Base-by-base conservation (phyloP, 2,888 invertebrate genomes). In the Drosophila mercatorum region DNA sequence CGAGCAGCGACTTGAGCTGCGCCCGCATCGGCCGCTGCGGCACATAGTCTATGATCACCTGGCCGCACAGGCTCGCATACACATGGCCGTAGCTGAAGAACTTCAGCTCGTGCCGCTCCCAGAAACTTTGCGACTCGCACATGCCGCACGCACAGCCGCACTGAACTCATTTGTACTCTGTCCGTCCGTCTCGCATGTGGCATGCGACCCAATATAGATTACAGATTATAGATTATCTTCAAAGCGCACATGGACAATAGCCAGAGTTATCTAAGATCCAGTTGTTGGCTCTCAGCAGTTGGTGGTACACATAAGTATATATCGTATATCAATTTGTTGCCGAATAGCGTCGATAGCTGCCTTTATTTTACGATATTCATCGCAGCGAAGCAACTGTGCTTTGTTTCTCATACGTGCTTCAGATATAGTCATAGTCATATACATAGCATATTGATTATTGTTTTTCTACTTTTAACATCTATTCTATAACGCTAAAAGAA, bases 21-120 rank as follows among this genome's bases (percentile, higher is more conserved):
- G 69, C 47, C 2, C 60, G 71, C 44, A 83, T 38, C 0, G 78
- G 71, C n/a, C 67, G 57, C 46, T 86, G 80, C 5, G 90, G 91
- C 60, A 80, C 66, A 49, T 91, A 91, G 34, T 91, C 91, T 34
- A 91, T 90, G 14, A 81, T 72, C 65, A 83, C 82, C 56, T 91
- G 83, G 11, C 91, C 91, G 28, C 70, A 88, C 38, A 91, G 68
- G 12, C 72, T 75, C 4, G 91, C 91, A 68, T 91, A 91, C 38
- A 91, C 72, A 53, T 91, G 86, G 3, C 91, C 90, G 41, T 89
- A 91, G 17, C 76, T 73, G 43, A 78, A 91, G 71, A 91, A 79
- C 57, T 83, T 88, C 10, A 74, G 49, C 67, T 86, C 88, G 63
- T 91, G 83, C 0, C 80, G 79, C 36, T 91, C 90, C 90, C 90